Conservation (phyloP, 2,797 vertebrate genomes). For the Enteromius anoplus region DNA sequence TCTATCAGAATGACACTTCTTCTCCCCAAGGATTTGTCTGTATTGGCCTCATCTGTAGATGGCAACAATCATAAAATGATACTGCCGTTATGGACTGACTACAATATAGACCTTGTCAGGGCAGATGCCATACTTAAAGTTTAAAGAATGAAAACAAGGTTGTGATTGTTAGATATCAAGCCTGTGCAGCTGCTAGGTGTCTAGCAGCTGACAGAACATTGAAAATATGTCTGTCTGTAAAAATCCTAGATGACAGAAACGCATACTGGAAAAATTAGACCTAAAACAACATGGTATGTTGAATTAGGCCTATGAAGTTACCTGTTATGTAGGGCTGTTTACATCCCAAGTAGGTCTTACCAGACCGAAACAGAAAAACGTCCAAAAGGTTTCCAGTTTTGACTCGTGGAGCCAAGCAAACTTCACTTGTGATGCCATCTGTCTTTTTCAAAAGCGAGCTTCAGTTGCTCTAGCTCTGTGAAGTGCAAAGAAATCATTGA, state of each 20-base stretch:
- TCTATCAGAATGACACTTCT: not conserved
- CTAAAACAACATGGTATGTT: not conserved
- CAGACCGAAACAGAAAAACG: not conserved
- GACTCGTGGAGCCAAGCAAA: not conserved
- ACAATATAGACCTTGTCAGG: not conserved
- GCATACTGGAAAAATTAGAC: not conserved
- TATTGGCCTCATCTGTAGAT: slow-evolving; percentile 11
- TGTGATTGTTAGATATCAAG: not conserved
- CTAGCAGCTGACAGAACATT: not conserved
- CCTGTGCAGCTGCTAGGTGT: not conserved
- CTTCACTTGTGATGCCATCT: not conserved
- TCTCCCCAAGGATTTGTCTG: not conserved
- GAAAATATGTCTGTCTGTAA: not conserved
- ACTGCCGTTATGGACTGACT: not conserved
- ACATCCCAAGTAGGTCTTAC: not conserved
- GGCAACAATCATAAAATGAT: not conserved
- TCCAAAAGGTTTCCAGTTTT: not conserved
- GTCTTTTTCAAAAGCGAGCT: slow-evolving; percentile 21
- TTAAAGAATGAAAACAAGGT: not conserved
- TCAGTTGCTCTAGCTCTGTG: slow-evolving; percentile 9
- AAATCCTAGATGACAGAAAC: not conserved
- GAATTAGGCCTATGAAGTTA: not conserved
- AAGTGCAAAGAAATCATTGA: slow-evolving; percentile 25
- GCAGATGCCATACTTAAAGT: not conserved
- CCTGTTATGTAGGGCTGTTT: not conserved